These are phyloP conservation scores for Heliconius himera DNA, from an alignment of 1,140 invertebrate species.

Conservation along the genomic window DNA sequence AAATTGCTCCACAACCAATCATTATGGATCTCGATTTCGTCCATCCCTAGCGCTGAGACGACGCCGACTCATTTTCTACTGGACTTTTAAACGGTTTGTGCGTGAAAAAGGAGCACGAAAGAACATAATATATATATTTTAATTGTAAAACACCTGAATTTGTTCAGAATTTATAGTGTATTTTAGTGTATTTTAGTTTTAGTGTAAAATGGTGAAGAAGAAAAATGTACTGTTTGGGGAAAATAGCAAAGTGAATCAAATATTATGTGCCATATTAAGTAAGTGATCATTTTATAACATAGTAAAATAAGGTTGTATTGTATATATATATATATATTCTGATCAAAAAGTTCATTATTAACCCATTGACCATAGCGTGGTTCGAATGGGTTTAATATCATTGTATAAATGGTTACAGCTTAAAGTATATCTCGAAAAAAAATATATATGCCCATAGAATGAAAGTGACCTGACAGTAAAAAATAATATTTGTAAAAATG, in stretches of 20 bases:
- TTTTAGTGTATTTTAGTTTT: neutral
- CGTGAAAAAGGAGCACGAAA: neutral
- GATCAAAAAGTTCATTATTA: too few species aligned
- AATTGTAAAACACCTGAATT: too few species aligned
- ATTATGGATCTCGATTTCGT: neutral
- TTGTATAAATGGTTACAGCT: too few species aligned
- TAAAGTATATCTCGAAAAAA: too few species aligned
- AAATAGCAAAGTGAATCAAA: constrained; percentile 59
- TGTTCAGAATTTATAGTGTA: too few species aligned
- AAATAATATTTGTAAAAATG: too few species aligned
- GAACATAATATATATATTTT: too few species aligned
- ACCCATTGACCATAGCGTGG: too few species aligned
- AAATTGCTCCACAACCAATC: neutral
- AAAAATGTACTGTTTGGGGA: constrained; percentile 8
- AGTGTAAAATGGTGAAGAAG: neutral
- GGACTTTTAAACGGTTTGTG: neutral
- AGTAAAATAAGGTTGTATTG: too few species aligned
- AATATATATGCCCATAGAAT: too few species aligned
- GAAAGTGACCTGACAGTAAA: too few species aligned
- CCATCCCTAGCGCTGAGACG: neutral
- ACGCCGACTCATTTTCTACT: neutral
- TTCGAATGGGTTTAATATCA: too few species aligned
- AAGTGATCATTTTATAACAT: constrained; percentile 40
- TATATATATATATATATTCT: neutral
- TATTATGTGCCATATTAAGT: constrained; percentile 62